Evolutionary conservation across 2,797 vertebrate genomes (phyloP).

Genomic region (Periophthalmus magnuspinnatus): DNA sequence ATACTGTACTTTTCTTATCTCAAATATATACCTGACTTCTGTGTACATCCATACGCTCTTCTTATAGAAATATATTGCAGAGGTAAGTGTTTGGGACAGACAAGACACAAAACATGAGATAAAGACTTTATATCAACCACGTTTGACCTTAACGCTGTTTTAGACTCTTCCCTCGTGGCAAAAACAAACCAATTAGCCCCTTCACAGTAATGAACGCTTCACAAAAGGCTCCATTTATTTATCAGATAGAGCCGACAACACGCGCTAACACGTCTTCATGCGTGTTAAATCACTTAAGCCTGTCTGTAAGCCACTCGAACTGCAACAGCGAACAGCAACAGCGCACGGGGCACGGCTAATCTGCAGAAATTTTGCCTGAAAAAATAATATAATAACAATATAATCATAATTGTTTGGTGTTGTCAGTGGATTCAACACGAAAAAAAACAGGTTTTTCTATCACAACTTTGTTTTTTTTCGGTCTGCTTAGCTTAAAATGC

Average conservation of each 20-base stretch:
- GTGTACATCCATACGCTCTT: background rate
- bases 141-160: conserved; percentile 36
- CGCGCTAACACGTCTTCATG: conserved; percentile 34
- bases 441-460: too few species aligned
- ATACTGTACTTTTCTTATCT: background rate
- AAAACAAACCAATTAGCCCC: conserved; percentile 34
- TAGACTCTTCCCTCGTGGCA: conserved; percentile 38
- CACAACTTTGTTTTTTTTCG: too few species aligned
- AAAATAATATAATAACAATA: too few species aligned
- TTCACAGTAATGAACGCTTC: conserved; percentile 44
- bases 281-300: conserved; percentile 50
- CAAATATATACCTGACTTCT: background rate
- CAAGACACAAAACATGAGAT: conserved; percentile 13
- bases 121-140: conserved; percentile 14
- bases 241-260: conserved; percentile 30
- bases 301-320: conserved; percentile 33
- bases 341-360: background rate
- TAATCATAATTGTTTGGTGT: too few species aligned
- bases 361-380: too few species aligned
- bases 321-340: too few species aligned
- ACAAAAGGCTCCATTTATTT: conserved; percentile 52
- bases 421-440: too few species aligned
- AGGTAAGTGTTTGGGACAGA: background rate
- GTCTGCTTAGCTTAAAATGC: too few species aligned
- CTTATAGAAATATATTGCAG: background rate